phyloP scores from a whole-genome alignment of 2,113 vertebrate genomes.

The Vidua macroura region DNA sequence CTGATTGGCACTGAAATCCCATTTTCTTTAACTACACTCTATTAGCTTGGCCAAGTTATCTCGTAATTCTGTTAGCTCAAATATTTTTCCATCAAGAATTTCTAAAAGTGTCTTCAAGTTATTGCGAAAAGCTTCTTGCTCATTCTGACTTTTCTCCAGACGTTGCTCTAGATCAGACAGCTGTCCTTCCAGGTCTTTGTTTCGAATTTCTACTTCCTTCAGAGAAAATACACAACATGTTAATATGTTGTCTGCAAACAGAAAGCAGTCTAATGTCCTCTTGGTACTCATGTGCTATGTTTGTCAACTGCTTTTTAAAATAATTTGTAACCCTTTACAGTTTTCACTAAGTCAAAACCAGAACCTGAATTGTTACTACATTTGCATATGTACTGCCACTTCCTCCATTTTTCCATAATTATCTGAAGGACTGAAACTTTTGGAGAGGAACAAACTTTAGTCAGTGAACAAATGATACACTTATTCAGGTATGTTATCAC shows the following conservation, averaged over 20 bases:
- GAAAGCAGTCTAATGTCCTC: background rate
- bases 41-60: constrained; percentile 95
- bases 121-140: constrained; percentile 96
- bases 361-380: accelerated
- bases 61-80: constrained; percentile 96
- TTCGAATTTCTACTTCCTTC: constrained; percentile 93
- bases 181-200: constrained; percentile 92
- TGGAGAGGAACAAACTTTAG: background rate
- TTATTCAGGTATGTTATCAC: background rate
- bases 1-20: constrained; percentile 72
- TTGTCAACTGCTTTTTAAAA: background rate
- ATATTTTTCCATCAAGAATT: constrained; percentile 98
- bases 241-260: background rate
- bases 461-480: background rate
- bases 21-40: constrained; percentile 91
- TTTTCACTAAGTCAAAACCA: background rate
- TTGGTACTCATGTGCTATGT: background rate
- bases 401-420: background rate
- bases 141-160: constrained; percentile 94
- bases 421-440: background rate
- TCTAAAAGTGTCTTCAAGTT: constrained; percentile 98
- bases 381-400: background rate
- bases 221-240: constrained; percentile 63
- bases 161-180: constrained; percentile 91
- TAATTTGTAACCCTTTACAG: background rate